Base-by-base conservation (phyloP, 2,888 invertebrate genomes). In the Pachliopta kotzebuea region DNA sequence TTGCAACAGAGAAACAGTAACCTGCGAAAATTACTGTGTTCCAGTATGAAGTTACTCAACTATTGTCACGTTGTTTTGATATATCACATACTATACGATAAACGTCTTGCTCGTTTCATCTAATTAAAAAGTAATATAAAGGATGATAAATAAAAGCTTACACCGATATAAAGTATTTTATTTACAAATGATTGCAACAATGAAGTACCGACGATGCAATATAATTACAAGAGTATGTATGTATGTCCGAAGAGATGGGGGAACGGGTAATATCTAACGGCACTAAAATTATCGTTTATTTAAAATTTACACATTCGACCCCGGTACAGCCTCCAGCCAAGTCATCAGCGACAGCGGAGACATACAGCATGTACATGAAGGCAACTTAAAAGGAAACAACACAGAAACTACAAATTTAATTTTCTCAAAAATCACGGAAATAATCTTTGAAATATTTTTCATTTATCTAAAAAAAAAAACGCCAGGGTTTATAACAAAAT, bases 181-280 rank as follows among this genome's bases (percentile, higher is more conserved):
- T 92, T 92, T 92, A 92, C 92, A 92, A 92, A 92, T 92, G 92
- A 90, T 92, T 88, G 92, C 92, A 92, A 92, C 92, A 92, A 89
- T 90, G 89, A 88, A 88, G 79, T 91, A 91, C 86, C 90, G 90
- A 89, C 87, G 86, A 90, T 90, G 90, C 90, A 85, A 85, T 90
- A 86, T 90, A 90, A 88, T 90, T 90, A 90, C 90, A 91, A 75
- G 89, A 91, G 87, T 89, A 89, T 77, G 78, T 49, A 49, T 6
- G 49, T 79, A 78, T 88, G 86, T 88, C 83, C 85, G 85, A 90
- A 88, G 86, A 86, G 14, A 90, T 88, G 37, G 88, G 87, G 85
- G 88, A 88, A 86, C 86, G 77, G 83, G 86, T 90, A 90, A 90
- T 91, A 90, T 90, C 89, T 88, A 88, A 86, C 84, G 90, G 90